Conservation (phyloP, 1,140 invertebrate species). For the Megalopta genalis region DNA sequence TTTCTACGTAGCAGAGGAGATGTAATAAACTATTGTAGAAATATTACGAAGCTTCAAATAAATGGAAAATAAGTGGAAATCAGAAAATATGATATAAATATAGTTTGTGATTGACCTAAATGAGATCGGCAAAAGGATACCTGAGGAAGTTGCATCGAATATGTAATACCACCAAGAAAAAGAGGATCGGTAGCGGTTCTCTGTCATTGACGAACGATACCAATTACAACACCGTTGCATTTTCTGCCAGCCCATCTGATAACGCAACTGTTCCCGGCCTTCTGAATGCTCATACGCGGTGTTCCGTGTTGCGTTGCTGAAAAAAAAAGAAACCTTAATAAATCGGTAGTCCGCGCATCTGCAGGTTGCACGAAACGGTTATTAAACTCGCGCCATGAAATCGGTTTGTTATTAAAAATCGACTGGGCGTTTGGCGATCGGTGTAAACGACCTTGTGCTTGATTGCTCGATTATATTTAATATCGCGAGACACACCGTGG, state of each 20-base stretch:
- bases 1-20: too few species aligned
- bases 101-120: neutral
- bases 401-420: neutral
- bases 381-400: constrained; percentile 37
- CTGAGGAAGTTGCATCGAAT: neutral
- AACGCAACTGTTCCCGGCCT: constrained; percentile 42
- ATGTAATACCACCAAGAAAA: neutral
- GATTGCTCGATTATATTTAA: neutral
- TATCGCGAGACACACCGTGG: neutral
- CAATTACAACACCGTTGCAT: constrained; percentile 53
- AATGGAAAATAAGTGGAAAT: neutral
- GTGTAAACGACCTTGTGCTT: neutral
- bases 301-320: constrained; percentile 16
- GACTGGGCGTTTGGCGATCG: too few species aligned
- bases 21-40: too few species aligned
- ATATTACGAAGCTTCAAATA: too few species aligned
- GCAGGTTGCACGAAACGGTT: constrained; percentile 36
- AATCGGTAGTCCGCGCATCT: constrained; percentile 36
- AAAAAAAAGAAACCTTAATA: constrained; percentile 48
- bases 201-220: constrained; percentile 55
- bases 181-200: constrained; percentile 32
- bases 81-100: neutral
- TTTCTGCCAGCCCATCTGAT: constrained; percentile 60
- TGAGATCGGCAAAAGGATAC: neutral
- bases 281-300: constrained; percentile 18